Evolutionary conservation across 2,797 vertebrate species (phyloP).

Genomic region (Coregonus ussuriensis): DNA sequence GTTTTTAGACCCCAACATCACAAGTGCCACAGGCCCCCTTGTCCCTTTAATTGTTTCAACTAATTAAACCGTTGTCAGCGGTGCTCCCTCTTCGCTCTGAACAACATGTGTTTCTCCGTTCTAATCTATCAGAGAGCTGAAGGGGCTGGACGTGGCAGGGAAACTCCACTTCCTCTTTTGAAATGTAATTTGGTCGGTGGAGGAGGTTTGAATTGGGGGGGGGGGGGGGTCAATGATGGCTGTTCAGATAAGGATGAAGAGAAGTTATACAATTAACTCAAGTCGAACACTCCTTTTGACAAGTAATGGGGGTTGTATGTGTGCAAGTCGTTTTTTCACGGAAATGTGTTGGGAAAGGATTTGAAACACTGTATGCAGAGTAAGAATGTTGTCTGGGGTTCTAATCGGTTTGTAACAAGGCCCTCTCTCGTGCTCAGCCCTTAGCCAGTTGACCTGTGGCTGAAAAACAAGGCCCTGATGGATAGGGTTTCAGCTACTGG

Average conservation of each 20-base stretch:
- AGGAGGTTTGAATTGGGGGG: slow-evolving; percentile 24
- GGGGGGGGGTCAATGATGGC: slow-evolving; percentile 52
- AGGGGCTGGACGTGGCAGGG: slow-evolving; percentile 39
- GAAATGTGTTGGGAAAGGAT: slow-evolving; percentile 24
- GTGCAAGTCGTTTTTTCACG: neutral
- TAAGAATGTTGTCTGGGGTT: slow-evolving; percentile 62
- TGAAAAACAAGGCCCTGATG: slow-evolving; percentile 76
- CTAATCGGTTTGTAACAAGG: slow-evolving; percentile 61
- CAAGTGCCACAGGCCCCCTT: slow-evolving; percentile 65
- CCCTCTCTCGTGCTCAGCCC: slow-evolving; percentile 68
- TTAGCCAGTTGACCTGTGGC: slow-evolving; percentile 79
- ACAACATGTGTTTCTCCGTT: slow-evolving; percentile 63
- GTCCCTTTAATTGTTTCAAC: slow-evolving; percentile 72
- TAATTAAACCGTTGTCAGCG: slow-evolving; percentile 69
- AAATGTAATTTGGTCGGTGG: slow-evolving; percentile 63
- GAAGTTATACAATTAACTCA: slow-evolving; percentile 40
- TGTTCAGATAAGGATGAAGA: slow-evolving; percentile 44
- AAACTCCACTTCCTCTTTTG: slow-evolving; percentile 62
- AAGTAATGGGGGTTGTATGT: slow-evolving; percentile 32
- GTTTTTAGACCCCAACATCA: slow-evolving; percentile 72
- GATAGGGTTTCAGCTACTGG: slow-evolving; percentile 79
- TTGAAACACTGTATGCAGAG: slow-evolving; percentile 46
- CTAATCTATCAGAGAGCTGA: slow-evolving; percentile 46
- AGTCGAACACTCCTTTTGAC: slow-evolving; percentile 47
- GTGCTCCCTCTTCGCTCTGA: slow-evolving; percentile 33